Conservation (phyloP, 2,797 vertebrate genomes). For the Lagocephalus sceleratus region DNA sequence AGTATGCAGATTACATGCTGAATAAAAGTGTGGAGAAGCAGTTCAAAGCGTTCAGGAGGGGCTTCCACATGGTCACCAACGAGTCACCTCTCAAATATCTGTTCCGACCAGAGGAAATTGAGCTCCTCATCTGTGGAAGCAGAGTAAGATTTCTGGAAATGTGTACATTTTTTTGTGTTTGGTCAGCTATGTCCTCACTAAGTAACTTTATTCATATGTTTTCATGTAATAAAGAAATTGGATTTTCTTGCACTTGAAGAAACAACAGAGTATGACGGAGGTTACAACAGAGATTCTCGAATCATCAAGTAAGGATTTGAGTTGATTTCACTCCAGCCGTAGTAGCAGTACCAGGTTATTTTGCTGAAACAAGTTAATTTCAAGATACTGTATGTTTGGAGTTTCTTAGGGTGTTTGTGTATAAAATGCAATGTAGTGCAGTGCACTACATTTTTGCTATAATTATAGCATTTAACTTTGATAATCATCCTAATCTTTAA, state of each 20-base stretch:
- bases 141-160: constrained; percentile 65
- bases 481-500: too few species aligned
- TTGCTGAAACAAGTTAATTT: too few species aligned
- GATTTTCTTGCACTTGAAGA: constrained; percentile 98
- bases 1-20: constrained; percentile 96
- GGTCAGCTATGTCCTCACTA: neutral
- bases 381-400: neutral
- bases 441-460: too few species aligned
- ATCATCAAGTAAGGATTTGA: constrained; percentile 87
- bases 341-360: too few species aligned
- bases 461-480: too few species aligned
- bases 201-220: neutral
- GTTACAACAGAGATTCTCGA: constrained; percentile 91
- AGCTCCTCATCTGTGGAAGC: constrained; percentile 98
- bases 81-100: constrained; percentile 98
- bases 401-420: neutral
- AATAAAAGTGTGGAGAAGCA: constrained; percentile 99
- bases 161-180: neutral
- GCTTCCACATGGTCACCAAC: constrained; percentile 99
- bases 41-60: constrained; percentile 98
- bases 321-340: neutral
- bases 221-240: constrained; percentile 82
- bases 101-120: constrained; percentile 97
- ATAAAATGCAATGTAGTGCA: neutral
- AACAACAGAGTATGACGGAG: constrained; percentile 98